A percentile compares a stretch with the other conserved stretches of the same genome.
Conservation (phyloP, 2,888 invertebrate genomes). For the Pachymerium ferrugineum region DNA sequence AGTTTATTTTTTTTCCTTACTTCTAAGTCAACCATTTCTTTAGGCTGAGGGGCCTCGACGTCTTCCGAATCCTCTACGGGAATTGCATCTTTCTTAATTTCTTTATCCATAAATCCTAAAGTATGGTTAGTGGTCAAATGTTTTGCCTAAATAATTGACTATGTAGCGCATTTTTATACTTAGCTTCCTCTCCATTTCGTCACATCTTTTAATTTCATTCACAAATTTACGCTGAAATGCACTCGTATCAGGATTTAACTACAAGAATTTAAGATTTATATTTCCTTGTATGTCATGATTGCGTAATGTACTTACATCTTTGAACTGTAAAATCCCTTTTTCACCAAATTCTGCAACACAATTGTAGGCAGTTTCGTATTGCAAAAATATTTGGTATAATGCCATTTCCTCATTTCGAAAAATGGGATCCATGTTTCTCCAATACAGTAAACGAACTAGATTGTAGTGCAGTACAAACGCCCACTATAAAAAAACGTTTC, state of each 20-base stretch:
- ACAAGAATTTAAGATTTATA: conserved; percentile 39
- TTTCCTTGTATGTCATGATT: too few species aligned
- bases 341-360: conserved; percentile 92
- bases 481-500: too few species aligned
- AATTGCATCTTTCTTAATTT: conserved; percentile 92
- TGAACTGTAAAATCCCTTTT: conserved; percentile 86
- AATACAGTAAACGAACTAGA: too few species aligned
- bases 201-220: conserved; percentile 93
- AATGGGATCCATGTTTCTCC: conserved; percentile 54
- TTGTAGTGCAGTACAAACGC: too few species aligned
- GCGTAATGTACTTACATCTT: conserved; percentile 70
- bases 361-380: conserved; percentile 90
- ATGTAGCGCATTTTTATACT: conserved; percentile 54
- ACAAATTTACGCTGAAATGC: conserved; percentile 98
- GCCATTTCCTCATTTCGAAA: conserved; percentile 99
- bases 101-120: conserved; percentile 79
- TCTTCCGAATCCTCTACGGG: conserved; percentile 98
- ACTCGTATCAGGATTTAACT: conserved; percentile 96
- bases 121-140: conserved; percentile 31
- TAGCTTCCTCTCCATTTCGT: conserved; percentile 97
- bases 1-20: conserved; percentile 50
- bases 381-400: conserved; percentile 93
- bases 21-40: conserved; percentile 99
- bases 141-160: background rate
- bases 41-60: conserved; percentile 98